A percentile compares a stretch with the other conserved stretches of the same genome.
Conservation (phyloP, 2,113 vertebrate species). For the Cavia porcellus region DNA sequence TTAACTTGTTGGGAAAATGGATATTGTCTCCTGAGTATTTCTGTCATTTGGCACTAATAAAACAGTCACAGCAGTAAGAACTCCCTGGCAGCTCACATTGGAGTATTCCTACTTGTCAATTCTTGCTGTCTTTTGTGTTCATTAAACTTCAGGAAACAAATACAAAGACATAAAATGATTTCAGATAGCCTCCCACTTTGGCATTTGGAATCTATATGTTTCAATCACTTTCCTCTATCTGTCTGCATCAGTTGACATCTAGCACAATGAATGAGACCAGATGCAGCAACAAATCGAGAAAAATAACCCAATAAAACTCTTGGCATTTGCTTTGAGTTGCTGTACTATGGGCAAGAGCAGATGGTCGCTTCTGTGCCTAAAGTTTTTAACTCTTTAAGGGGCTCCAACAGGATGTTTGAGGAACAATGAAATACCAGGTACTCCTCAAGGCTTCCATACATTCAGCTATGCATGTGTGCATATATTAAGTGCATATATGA, state of each 20-base stretch:
- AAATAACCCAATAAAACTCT: constrained; percentile 48
- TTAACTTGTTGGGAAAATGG: constrained; percentile 22
- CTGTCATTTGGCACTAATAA: constrained; percentile 29
- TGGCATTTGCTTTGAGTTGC: constrained; percentile 55
- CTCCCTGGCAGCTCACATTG: not conserved
- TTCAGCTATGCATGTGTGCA: not conserved
- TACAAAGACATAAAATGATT: constrained; percentile 62
- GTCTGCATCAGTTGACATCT: constrained; percentile 47
- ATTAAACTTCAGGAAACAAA: constrained; percentile 70
- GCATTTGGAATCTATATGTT: constrained; percentile 61
- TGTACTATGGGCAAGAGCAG: constrained; percentile 21
- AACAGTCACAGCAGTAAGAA: constrained; percentile 43
- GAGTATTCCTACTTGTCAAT: constrained; percentile 20
- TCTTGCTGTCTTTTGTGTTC: constrained; percentile 37
- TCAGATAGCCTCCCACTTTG: not conserved
- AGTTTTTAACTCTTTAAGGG: constrained; percentile 43
- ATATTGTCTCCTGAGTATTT: not conserved
- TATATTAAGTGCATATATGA: not conserved
- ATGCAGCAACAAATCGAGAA: constrained; percentile 23
- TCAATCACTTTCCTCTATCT: constrained; percentile 54
- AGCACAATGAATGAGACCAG: constrained; percentile 54
- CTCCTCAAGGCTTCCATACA: not conserved
- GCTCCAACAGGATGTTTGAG: not conserved
- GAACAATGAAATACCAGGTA: not conserved
- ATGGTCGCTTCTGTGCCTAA: not conserved